These are phyloP conservation scores for Sarcophilus harrisii DNA, from an alignment of 2,797 vertebrate genomes.

Conservation along the genomic window DNA sequence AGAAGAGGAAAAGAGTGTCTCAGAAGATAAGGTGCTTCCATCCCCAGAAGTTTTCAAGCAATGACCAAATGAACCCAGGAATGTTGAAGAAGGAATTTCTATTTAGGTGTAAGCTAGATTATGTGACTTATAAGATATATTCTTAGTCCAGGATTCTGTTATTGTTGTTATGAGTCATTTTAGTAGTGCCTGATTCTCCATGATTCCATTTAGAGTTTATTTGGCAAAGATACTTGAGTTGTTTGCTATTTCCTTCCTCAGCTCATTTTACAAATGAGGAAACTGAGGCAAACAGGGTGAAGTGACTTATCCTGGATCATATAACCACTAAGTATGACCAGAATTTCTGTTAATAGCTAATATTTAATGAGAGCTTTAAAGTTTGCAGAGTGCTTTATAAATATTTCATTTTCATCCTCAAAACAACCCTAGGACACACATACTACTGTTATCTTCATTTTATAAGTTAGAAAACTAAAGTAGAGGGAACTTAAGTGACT, in stretches of 20 bases:
- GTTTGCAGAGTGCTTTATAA: neutral
- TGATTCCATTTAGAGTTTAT: neutral
- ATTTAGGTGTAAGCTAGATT: neutral
- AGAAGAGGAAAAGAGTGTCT: neutral
- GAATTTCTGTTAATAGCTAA: neutral
- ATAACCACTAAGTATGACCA: neutral
- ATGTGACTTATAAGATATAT: neutral
- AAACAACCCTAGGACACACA: neutral
- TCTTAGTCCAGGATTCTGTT: neutral
- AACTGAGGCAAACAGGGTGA: neutral
- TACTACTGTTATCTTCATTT: neutral
- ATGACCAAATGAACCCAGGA: neutral
- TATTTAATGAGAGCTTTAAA: neutral
- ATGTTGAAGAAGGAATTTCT: neutral
- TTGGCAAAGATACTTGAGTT: neutral
- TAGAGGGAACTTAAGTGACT: neutral
- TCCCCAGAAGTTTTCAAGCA: neutral
- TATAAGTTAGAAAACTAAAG: neutral
- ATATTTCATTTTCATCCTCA: neutral
- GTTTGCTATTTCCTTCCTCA: too few species aligned
- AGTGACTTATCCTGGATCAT: neutral
- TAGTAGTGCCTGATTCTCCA: neutral
- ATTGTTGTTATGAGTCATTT: neutral
- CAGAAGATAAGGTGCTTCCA: neutral
- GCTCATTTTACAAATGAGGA: neutral